A percentile compares a stretch with the other conserved stretches of the same genome.
Conservation (phyloP, 2,888 invertebrate species). For the Stegophylla sp. region DNA sequence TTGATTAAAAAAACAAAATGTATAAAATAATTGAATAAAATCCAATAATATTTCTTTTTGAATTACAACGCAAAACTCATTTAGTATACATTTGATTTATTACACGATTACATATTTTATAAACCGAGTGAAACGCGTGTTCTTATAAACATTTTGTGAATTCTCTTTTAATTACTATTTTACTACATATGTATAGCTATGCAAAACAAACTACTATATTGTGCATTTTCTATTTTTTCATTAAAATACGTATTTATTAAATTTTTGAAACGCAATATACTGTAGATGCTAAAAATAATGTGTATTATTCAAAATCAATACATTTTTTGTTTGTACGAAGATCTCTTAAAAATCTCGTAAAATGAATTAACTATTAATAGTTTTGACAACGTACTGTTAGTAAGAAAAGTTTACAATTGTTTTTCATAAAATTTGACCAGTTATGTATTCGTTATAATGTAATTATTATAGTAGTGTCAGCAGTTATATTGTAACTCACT, state of each 20-base stretch:
- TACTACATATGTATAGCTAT: no score
- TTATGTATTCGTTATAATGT: no score
- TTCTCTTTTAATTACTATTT: neutral
- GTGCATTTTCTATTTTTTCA: neutral
- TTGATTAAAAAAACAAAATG: no score
- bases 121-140: neutral
- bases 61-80: no score
- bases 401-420: neutral
- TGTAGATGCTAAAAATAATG: neutral
- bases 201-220: neutral
- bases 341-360: neutral
- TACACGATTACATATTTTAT: neutral
- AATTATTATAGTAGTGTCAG: neutral
- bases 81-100: neutral
- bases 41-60: no score
- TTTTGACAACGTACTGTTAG: no score
- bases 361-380: no score
- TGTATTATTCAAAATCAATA: slow-evolving; percentile 18
- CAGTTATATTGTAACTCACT: neutral
- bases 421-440: neutral
- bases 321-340: neutral
- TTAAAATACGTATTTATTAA: neutral
- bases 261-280: neutral
- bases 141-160: neutral
- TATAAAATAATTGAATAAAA: no score